Conservation (phyloP, 2,888 invertebrate species). For the Esperia sulphurella region DNA sequence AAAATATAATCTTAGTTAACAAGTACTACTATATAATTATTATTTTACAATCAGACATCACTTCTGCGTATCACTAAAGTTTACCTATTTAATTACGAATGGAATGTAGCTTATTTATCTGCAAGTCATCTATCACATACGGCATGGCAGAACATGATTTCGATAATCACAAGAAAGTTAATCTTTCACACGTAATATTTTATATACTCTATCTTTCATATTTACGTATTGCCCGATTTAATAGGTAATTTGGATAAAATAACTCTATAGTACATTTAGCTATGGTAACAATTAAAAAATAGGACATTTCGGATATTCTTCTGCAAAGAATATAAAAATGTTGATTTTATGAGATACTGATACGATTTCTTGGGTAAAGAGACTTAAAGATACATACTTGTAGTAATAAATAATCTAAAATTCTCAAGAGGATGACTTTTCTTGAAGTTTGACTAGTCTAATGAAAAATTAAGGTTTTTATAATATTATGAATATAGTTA, state of each 20-base stretch:
- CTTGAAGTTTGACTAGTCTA: slow-evolving; percentile 75
- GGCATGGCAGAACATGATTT: slow-evolving; percentile 56
- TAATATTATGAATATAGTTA: slow-evolving; percentile 9
- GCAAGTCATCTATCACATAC: slow-evolving; percentile 59
- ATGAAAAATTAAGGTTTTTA: slow-evolving; percentile 32
- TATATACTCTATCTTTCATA: slow-evolving; percentile 2
- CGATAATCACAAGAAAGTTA: slow-evolving; percentile 22
- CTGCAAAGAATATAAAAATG: slow-evolving; percentile 9
- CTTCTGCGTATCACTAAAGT: slow-evolving; percentile 58
- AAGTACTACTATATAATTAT: slow-evolving; percentile 53
- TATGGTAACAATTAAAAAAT: slow-evolving; percentile 68
- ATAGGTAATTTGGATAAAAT: slow-evolving; percentile 38
- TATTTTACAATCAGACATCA: slow-evolving; percentile 74
- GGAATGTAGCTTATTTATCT: slow-evolving; percentile 51
- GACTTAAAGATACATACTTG: slow-evolving; percentile 5
- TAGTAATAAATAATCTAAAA: slow-evolving; percentile 55
- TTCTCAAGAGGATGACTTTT: slow-evolving; percentile 54
- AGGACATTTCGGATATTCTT: slow-evolving; percentile 30
- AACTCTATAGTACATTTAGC: slow-evolving; percentile 53
- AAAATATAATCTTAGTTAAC: slow-evolving; percentile 76
- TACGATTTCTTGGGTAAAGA: slow-evolving; percentile 19
- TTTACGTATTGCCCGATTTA: slow-evolving; percentile 6
- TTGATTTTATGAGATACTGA: slow-evolving; percentile 13
- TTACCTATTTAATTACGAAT: slow-evolving; percentile 50
- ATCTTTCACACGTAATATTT: slow-evolving; percentile 9